Percentiles rank a stretch among this genome's conserved stretches.
Conservation (phyloP, 1,140 invertebrate species). For the Araneus ventricosus region DNA sequence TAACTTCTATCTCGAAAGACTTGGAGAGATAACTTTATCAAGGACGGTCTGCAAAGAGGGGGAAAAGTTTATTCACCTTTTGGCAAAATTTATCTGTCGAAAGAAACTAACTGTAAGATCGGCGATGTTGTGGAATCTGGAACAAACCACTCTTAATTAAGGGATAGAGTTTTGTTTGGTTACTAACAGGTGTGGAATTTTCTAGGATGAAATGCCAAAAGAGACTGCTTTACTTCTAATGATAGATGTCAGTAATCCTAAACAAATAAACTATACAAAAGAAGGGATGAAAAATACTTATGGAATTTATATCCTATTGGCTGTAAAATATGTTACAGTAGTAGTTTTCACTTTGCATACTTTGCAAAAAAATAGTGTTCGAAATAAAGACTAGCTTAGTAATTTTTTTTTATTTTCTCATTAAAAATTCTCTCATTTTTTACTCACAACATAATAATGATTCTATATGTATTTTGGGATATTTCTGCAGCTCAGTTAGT, state of each 20-base stretch:
- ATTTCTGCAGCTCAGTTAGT: no score
- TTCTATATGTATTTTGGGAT: no score
- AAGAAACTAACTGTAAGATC: not conserved
- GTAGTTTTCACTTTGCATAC: no score
- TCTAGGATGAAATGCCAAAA: not conserved
- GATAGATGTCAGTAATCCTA: not conserved
- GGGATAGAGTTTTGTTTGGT: not conserved
- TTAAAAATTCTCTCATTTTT: no score
- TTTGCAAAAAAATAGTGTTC: no score
- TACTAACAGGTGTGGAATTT: not conserved
- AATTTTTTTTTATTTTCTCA: no score
- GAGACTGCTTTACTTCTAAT: not conserved
- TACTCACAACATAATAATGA: no score
- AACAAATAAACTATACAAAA: not conserved
- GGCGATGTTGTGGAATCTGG: not conserved
- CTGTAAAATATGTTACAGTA: no score
- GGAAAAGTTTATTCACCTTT: conserved; percentile 61
- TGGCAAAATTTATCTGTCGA: conserved; percentile 41
- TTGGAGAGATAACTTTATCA: not conserved
- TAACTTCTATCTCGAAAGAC: not conserved
- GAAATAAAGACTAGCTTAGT: no score
- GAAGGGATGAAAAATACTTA: no score
- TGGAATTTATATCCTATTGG: no score
- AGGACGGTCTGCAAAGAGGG: not conserved
- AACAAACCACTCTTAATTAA: not conserved